phyloP scores from a whole-genome alignment of 2,797 vertebrate species.

The Furcifer pardalis region DNA sequence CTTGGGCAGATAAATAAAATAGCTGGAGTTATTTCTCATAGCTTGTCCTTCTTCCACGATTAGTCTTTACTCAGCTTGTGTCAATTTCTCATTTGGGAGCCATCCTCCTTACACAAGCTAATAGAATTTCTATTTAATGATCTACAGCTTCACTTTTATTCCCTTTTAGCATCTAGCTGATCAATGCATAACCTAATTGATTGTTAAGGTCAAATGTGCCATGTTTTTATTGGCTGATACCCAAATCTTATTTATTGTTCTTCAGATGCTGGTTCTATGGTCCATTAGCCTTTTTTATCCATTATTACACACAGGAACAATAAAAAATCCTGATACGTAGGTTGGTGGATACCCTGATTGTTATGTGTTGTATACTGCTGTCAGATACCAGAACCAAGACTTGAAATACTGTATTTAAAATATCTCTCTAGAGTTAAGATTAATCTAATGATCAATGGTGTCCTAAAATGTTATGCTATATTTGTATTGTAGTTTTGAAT shows the following conservation, averaged over 20 bases:
- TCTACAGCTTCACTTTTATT: slow-evolving; percentile 62
- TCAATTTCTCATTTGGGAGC: slow-evolving; percentile 58
- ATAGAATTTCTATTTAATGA: slow-evolving; percentile 58
- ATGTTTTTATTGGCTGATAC: slow-evolving; percentile 62
- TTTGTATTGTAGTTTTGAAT: neutral
- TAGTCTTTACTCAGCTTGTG: slow-evolving; percentile 37
- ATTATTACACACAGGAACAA: slow-evolving; percentile 19
- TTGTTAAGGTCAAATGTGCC: slow-evolving; percentile 61
- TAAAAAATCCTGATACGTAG: neutral
- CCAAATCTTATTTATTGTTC: slow-evolving; percentile 55
- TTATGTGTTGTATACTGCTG: rapidly evolving
- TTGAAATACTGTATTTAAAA: slow-evolving; percentile 33
- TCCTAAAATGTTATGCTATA: neutral
- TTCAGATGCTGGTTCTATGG: slow-evolving; percentile 29
- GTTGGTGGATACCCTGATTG: neutral
- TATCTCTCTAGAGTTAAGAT: neutral
- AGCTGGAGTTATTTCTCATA: slow-evolving; percentile 15
- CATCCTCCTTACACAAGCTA: slow-evolving; percentile 51
- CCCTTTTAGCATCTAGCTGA: slow-evolving; percentile 64
- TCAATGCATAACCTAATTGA: slow-evolving; percentile 64
- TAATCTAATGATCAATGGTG: slow-evolving; percentile 9
- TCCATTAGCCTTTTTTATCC: slow-evolving; percentile 38
- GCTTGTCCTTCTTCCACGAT: neutral
- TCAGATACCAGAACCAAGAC: neutral
- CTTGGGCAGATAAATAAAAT: slow-evolving; percentile 28